A percentile compares a stretch with the other conserved stretches of the same genome.
Evolutionary conservation across 2,113 vertebrate species (phyloP).

Genomic region (Theristicus caerulescens): DNA sequence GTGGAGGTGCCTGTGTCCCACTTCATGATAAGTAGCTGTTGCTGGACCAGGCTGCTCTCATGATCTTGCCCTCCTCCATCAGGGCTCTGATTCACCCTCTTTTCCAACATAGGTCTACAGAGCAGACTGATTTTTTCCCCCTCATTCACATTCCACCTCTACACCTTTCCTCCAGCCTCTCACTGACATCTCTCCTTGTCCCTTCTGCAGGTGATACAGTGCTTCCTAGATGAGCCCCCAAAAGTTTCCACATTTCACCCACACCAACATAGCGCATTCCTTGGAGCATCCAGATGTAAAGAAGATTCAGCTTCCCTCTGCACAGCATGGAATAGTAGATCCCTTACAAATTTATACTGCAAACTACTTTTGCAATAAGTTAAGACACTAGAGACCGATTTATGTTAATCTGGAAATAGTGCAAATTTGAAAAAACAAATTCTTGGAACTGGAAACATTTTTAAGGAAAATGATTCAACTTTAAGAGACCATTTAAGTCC

Average conservation of each 20-base stretch:
- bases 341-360: neutral
- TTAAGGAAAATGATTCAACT: neutral
- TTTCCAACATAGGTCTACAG: neutral
- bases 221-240: fast-evolving
- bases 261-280: fast-evolving
- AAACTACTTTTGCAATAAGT: neutral
- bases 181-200: neutral
- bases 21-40: neutral
- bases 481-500: neutral
- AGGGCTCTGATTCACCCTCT: neutral
- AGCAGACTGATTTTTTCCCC: neutral
- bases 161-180: neutral
- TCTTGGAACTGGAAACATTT: neutral
- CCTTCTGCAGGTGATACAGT: neutral
- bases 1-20: neutral
- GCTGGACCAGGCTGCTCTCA: neutral
- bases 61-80: fast-evolving
- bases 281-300: neutral
- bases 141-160: neutral
- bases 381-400: neutral
- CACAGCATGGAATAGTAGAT: neutral
- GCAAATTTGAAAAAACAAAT: neutral
- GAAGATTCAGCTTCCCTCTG: neutral
- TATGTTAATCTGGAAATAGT: neutral
- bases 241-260: neutral